Conservation (phyloP, 2,888 invertebrate genomes). For the Beris chalybata region DNA sequence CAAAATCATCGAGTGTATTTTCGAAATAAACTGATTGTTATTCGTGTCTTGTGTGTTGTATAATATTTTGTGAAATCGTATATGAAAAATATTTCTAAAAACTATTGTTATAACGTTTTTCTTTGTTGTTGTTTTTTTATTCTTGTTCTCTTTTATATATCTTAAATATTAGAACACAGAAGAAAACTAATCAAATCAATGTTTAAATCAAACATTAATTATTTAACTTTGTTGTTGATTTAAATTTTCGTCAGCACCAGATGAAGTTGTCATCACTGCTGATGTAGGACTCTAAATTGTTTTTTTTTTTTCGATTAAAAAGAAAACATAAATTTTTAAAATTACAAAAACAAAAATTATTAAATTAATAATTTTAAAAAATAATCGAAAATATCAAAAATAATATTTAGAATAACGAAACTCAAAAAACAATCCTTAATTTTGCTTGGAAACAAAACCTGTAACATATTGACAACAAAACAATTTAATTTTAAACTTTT, state of each 20-base stretch:
- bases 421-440: no score
- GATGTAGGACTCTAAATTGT: conserved; percentile 69
- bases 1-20: no score
- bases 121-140: background rate
- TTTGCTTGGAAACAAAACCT: no score
- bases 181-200: background rate
- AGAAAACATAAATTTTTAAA: conserved; percentile 12
- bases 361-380: conserved; percentile 47
- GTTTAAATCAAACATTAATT: background rate
- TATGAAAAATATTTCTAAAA: no score
- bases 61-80: no score
- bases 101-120: background rate
- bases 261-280: conserved; percentile 58
- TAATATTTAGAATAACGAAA: no score
- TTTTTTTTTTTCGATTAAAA: conserved; percentile 9
- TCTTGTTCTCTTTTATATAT: conserved; percentile 13
- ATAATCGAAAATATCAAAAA: conserved; percentile 13
- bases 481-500: no score
- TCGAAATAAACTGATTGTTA: no score
- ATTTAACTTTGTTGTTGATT: conserved; percentile 59
- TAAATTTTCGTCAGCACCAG: conserved; percentile 74
- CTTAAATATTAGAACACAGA: background rate
- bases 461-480: no score
- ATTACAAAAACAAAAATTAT: conserved; percentile 43
- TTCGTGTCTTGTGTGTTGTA: no score